Evolutionary conservation across 2,113 vertebrate species (phyloP).

Genomic region (Channa maculata): DNA sequence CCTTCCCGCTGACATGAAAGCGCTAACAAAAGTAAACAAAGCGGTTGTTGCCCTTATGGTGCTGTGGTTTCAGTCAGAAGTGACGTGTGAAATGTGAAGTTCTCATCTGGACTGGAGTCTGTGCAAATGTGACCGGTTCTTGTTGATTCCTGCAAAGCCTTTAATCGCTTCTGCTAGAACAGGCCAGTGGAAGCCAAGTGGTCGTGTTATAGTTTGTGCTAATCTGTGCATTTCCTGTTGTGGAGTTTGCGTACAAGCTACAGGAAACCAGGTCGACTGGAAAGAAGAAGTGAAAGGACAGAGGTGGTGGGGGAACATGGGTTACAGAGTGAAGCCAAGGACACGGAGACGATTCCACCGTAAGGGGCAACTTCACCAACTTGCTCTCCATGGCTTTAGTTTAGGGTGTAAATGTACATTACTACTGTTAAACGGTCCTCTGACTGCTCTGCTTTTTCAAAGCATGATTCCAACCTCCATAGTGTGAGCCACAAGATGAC

Average conservation of each 20-base stretch:
- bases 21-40: conserved; percentile 31
- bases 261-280: conserved; percentile 25
- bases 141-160: conserved; percentile 39
- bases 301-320: not conserved
- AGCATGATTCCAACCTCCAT: no score
- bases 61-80: not conserved
- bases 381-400: no score
- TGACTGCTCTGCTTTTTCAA: no score
- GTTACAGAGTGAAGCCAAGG: no score
- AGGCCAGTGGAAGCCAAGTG: conserved; percentile 52
- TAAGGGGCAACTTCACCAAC: no score
- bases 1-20: conserved; percentile 23
- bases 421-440: no score
- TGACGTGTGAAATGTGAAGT: not conserved
- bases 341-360: no score
- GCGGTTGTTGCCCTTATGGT: not conserved
- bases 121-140: conserved; percentile 21
- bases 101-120: not conserved
- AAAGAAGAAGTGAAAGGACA: conserved; percentile 12
- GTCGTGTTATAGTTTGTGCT: conserved; percentile 55
- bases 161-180: conserved; percentile 50
- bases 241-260: not conserved
- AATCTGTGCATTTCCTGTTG: conserved; percentile 60
- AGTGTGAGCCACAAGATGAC: no score
- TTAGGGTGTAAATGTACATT: no score